These are phyloP conservation scores for Athene noctua DNA, from an alignment of 2,113 vertebrate species.

Conservation along the genomic window DNA sequence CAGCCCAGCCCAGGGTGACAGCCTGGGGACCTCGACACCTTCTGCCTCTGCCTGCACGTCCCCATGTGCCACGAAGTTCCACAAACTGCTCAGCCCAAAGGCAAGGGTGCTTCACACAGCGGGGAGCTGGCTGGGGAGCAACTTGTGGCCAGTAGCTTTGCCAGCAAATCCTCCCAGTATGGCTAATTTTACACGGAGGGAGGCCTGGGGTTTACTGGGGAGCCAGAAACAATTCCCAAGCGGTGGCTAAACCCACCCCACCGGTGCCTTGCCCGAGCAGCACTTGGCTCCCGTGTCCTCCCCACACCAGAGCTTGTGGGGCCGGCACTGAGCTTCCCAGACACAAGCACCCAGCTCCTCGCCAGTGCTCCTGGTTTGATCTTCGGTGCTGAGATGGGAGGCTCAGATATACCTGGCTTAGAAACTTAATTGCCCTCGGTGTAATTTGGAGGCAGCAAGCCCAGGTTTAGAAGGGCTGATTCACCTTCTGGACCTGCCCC, in stretches of 20 bases:
- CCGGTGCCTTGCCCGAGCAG: rapidly evolving
- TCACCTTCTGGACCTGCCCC: background rate
- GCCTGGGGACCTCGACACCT: background rate
- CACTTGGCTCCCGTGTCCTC: rapidly evolving
- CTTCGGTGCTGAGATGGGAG: background rate
- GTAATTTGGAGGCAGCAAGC: background rate
- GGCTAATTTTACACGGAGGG: background rate
- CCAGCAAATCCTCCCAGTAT: rapidly evolving
- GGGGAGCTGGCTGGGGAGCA: background rate
- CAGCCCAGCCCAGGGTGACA: background rate
- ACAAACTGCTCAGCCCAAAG: rapidly evolving
- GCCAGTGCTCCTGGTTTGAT: background rate
- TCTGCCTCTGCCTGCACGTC: background rate
- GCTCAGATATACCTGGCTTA: background rate
- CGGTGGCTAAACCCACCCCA: background rate
- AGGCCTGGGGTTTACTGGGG: background rate
- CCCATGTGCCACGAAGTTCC: background rate
- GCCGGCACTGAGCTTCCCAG: rapidly evolving
- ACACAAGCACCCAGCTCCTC: background rate
- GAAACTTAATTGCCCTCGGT: rapidly evolving
- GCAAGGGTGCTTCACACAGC: background rate
- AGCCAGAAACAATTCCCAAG: background rate
- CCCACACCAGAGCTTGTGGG: rapidly evolving
- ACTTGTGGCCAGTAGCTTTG: background rate
- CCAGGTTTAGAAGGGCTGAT: background rate